Percentiles rank a stretch among this genome's conserved stretches.
phyloP scores from a whole-genome alignment of 2,113 vertebrate genomes.

The Poeciliopsis occidentalis region DNA sequence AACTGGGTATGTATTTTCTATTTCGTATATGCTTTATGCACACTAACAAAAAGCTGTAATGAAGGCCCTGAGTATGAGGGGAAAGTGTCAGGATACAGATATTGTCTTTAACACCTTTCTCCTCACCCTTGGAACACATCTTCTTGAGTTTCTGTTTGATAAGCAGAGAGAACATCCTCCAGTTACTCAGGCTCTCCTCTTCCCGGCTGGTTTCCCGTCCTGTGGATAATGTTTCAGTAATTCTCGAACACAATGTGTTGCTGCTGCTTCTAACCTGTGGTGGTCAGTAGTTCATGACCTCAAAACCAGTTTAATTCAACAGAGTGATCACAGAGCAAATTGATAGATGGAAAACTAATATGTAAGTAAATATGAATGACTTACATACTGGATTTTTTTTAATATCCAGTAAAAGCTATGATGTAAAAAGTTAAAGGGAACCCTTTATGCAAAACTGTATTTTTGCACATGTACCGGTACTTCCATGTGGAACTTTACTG shows the following conservation, averaged over 20 bases:
- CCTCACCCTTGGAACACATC: constrained; percentile 48
- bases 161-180: constrained; percentile 67
- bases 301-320: constrained; percentile 35
- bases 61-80: constrained; percentile 43
- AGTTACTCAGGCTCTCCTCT: constrained; percentile 55
- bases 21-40: neutral
- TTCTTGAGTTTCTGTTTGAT: constrained; percentile 69
- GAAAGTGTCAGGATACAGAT: constrained; percentile 56
- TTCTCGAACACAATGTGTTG: constrained; percentile 24
- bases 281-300: constrained; percentile 45
- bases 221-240: constrained; percentile 59
- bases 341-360: neutral
- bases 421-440: neutral
- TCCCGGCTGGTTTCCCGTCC: constrained; percentile 58
- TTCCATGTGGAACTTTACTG: too few relatives aligned
- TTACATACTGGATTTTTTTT: neutral
- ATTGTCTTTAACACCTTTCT: constrained; percentile 68
- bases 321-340: neutral
- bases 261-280: constrained; percentile 41
- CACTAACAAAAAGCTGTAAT: constrained; percentile 13
- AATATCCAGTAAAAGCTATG: neutral
- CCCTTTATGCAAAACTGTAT: too few relatives aligned
- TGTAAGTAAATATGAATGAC: too few relatives aligned
- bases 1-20: neutral
- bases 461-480: too few relatives aligned